These are phyloP conservation scores for Betta splendens DNA, from an alignment of 2,797 vertebrate genomes.

Conservation along the genomic window DNA sequence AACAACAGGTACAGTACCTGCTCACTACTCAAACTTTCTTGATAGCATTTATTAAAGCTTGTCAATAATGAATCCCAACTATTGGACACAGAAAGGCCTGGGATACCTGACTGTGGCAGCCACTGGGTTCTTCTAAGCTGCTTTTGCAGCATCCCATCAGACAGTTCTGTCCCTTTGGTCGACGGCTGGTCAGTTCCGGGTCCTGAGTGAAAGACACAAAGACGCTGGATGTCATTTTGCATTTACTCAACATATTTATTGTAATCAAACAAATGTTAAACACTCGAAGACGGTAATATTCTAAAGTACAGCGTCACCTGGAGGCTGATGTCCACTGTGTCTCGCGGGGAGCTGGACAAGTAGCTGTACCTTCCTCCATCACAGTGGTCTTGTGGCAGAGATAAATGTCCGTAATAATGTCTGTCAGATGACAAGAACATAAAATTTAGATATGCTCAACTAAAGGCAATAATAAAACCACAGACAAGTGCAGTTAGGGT, in stretches of 20 bases:
- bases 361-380: constrained; percentile 75
- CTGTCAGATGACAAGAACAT: constrained; percentile 51
- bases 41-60: not conserved
- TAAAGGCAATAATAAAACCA: too few relatives aligned
- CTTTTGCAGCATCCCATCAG: constrained; percentile 81
- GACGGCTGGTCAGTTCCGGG: constrained; percentile 60
- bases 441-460: not conserved
- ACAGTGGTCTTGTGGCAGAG: constrained; percentile 77
- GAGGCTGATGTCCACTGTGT: constrained; percentile 75
- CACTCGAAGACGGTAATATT: not conserved
- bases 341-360: constrained; percentile 75
- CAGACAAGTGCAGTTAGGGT: too few relatives aligned
- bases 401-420: constrained; percentile 76
- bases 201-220: constrained; percentile 60
- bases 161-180: constrained; percentile 73
- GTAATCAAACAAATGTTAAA: not conserved
- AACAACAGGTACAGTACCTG: constrained; percentile 19
- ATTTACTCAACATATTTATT: constrained; percentile 1
- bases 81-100: not conserved
- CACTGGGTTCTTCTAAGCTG: constrained; percentile 76
- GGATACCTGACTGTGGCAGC: constrained; percentile 80
- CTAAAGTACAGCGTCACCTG: constrained; percentile 57
- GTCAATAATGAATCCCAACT: not conserved
- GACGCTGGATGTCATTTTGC: too few relatives aligned
- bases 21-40: not conserved